Percentiles rank a stretch among this genome's conserved stretches.
These are phyloP conservation scores for Aurelia aurita DNA, from an alignment of 30 jellyfish, hydroid and myxozoan species.

Conservation along the genomic window DNA sequence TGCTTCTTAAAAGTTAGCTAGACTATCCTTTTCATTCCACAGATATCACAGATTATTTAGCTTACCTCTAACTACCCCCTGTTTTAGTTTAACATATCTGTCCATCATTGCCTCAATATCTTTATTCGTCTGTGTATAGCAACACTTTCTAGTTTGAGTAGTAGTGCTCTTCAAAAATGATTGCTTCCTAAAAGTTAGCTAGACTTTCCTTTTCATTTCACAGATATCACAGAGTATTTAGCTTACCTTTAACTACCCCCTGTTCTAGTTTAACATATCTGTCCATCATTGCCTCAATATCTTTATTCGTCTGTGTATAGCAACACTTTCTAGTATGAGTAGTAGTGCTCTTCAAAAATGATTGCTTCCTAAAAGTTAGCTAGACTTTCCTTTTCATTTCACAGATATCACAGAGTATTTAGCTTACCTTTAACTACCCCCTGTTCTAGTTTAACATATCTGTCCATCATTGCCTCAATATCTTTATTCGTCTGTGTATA, in stretches of 20 bases:
- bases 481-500: constrained; percentile 34
- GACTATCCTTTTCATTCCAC: too few relatives aligned
- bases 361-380: too few relatives aligned
- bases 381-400: not conserved
- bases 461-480: not conserved
- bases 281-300: constrained; percentile 1
- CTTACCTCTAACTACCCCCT: too few relatives aligned
- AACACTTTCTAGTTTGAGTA: too few relatives aligned
- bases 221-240: not conserved
- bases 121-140: constrained; percentile 24
- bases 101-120: not conserved
- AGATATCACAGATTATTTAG: too few relatives aligned
- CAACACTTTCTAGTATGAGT: not conserved
- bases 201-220: not conserved
- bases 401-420: not conserved
- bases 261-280: constrained; percentile 39
- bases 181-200: too few relatives aligned
- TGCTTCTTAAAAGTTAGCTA: too few relatives aligned
- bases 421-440: not conserved
- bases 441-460: constrained; percentile 24
- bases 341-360: too few relatives aligned
- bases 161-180: too few relatives aligned
- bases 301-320: constrained; percentile 38
- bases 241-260: not conserved
- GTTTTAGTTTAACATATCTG: too few relatives aligned